Base-by-base conservation (phyloP, 2,797 vertebrate genomes). In the Octomys mimax region DNA sequence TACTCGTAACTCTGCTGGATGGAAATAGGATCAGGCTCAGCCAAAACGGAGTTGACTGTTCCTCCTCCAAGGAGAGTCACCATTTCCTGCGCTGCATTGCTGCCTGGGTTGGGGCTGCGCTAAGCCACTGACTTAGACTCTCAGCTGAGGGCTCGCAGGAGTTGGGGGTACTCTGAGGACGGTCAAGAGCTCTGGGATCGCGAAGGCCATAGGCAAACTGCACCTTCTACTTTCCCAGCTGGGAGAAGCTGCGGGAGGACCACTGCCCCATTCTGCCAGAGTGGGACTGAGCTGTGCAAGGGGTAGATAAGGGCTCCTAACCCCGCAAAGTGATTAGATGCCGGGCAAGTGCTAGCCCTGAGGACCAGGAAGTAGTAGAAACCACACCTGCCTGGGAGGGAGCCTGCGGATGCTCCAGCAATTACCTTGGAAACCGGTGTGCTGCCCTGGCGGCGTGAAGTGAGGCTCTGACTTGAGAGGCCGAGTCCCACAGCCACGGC, bases 241-340 rank as follows among this genome's bases (percentile, higher is more conserved):
- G 33, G 39, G 28, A 59, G 54, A 61, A 95, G 28, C 36, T 18
- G 7, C 18, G 21, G 57, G 9, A 24, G 4, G 21, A 66, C 36
- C 4, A 5, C 14, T n/a, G 42, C 21, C 36, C 1, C 52, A 11
- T 24, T 73, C 26, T n/a, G 19, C 19, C 36, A 18, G 1, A 26
- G 8, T 28, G 42, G 24, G 66, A 87, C 54, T 61, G 49, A 57
- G 54, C 54, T 9, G 13, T 18, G 54, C 54, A 57, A 14, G 14
- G 52, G 31, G 46, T 5, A 4, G 36, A 19, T 24, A 26, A 33
- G 3, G 54, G 3, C 42, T 61, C n/a, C 7, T 28, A 19, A 24
- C 21, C 2, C 3, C 2, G 0, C 2, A 31, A 46, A 61, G n/a
- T 8, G 0, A 0, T 9, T 5, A 2, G 31, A 33, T 9, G 80